Base-by-base conservation (phyloP, 2,113 vertebrate genomes). In the Ammospiza caudacuta region DNA sequence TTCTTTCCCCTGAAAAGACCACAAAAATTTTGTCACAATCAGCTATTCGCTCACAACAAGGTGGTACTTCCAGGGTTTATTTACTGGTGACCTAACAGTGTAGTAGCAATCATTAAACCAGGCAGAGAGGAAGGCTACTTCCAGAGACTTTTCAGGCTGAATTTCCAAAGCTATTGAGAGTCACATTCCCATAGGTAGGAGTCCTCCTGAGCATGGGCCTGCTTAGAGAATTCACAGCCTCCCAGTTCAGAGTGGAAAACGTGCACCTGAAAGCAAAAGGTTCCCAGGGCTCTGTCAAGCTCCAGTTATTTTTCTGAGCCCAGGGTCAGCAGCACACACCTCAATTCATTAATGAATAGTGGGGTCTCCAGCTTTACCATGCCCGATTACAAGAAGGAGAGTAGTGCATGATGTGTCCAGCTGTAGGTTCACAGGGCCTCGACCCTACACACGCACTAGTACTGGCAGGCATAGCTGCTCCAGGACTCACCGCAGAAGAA, bases 1-100 rank as follows among this genome's bases (percentile, higher is more conserved):
- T 86, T 88, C 51, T 90, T 83, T 29, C 28, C 9, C 8, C 15
- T 74, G 39, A 46, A 88, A 87, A 95, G 33, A 44, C 6, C n/a
- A 70, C 63, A 68, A 64, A 57, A 64, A 29, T 17, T 35, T 80
- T 86, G 37, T 73, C 55, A 66, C n/a, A 77, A 64, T 35, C 63
- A 74, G 37, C 54, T 44, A 6, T 64, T 83, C 3, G 0, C 11
- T 62, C 41, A 18, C 8, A 72, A 70, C 13, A 28, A 80, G 89
- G 63, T 28, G n/a, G 33, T 11, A 14, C n/a, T 80, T 86, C 14
- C n/a, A 9, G 17, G 33, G 29, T 83, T 88, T 85, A 80, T 90
- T 90, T 90, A 58, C n/a, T 1, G 3, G 41, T 0, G 0, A 61
- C 23, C 33, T 68, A 72, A 51, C 2, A 1, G 52, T 33, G 19